Evolutionary conservation across 2,797 vertebrate genomes (phyloP).

Genomic region (Accipiter fasciatus): DNA sequence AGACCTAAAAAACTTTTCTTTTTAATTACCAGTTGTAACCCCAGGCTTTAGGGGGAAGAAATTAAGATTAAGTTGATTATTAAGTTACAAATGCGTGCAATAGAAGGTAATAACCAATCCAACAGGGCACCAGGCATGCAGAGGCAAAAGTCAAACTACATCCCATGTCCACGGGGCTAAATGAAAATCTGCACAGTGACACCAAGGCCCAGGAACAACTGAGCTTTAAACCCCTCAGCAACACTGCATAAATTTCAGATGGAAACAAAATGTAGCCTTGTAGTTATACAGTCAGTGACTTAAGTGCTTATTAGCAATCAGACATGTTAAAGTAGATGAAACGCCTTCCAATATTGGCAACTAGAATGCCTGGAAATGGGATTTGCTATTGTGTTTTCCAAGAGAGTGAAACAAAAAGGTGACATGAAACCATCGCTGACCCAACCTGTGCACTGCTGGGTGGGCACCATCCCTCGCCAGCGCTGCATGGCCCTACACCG

Average conservation of each 20-base stretch:
- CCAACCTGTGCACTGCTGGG: not conserved
- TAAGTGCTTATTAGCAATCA: not conserved
- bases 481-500: fast-evolving
- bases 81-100: not conserved
- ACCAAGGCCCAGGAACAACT: not conserved
- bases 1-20: not conserved
- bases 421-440: too few relatives aligned
- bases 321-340: fast-evolving
- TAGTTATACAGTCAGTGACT: not conserved
- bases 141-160: not conserved
- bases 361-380: not conserved
- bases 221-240: not conserved
- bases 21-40: not conserved
- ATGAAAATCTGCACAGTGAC: not conserved
- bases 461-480: not conserved
- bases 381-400: not conserved
- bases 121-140: not conserved
- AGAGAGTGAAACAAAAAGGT: not conserved
- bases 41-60: not conserved
- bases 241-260: not conserved
- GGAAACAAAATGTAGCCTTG: not conserved
- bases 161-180: not conserved
- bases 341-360: not conserved
- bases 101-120: not conserved
- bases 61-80: not conserved